Evolutionary conservation across 2,113 vertebrate genomes (phyloP).

Genomic region (Salvelinus alpinus): DNA sequence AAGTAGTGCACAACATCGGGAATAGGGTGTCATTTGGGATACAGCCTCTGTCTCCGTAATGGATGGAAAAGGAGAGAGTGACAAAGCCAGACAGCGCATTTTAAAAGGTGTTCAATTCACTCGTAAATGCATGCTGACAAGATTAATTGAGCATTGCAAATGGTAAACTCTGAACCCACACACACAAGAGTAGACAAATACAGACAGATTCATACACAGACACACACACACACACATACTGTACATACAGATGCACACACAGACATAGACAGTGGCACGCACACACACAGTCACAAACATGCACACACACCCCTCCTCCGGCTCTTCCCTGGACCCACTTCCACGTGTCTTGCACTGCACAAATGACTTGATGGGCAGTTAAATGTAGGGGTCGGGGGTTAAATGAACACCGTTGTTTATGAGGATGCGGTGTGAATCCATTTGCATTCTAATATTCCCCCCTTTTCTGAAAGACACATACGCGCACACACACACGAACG

Average conservation of each 20-base stretch:
- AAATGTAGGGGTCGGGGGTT: slow-evolving; percentile 95
- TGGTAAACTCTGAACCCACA: slow-evolving; percentile 71
- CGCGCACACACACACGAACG: slow-evolving; percentile 57
- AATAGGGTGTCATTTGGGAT: too few relatives aligned
- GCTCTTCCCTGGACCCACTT: slow-evolving; percentile 60
- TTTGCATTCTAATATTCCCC: slow-evolving; percentile 99
- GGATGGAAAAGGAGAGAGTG: slow-evolving; percentile 61
- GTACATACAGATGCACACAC: neutral
- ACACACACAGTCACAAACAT: slow-evolving; percentile 18
- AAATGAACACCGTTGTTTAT: slow-evolving; percentile 99
- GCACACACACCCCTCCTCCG: slow-evolving; percentile 38
- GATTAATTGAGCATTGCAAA: slow-evolving; percentile 85
- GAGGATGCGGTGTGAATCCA: slow-evolving; percentile 96
- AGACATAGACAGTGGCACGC: neutral
- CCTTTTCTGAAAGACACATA: slow-evolving; percentile 77
- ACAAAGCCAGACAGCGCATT: slow-evolving; percentile 61
- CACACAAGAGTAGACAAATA: slow-evolving; percentile 24
- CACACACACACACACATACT: slow-evolving; percentile 31
- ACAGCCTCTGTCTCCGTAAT: slow-evolving; percentile 51
- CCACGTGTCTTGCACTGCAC: slow-evolving; percentile 79
- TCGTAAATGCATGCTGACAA: slow-evolving; percentile 76
- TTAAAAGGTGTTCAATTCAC: slow-evolving; percentile 69
- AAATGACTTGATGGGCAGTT: slow-evolving; percentile 99
- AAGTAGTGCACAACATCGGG: too few relatives aligned
- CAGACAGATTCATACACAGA: slow-evolving; percentile 19